A percentile compares a stretch with the other conserved stretches of the same genome.
Conservation (phyloP, 2,797 vertebrate genomes). For the Galagoides demidoff region DNA sequence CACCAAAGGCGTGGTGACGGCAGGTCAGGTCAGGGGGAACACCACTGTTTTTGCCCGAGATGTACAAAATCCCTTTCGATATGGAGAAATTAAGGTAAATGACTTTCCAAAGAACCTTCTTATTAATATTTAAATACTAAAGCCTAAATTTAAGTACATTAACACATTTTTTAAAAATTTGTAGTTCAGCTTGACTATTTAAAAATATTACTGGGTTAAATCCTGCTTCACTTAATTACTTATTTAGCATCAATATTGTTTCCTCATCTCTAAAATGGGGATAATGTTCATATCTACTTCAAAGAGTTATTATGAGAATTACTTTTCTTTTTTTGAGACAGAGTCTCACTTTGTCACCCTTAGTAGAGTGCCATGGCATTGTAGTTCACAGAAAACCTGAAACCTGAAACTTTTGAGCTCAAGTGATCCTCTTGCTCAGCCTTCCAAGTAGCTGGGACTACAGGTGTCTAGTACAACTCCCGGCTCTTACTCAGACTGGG, state of each 20-base stretch:
- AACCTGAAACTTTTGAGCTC: too few species aligned
- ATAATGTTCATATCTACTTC: not conserved
- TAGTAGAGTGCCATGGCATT: too few species aligned
- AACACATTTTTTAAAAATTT: not conserved
- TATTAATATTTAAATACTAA: not conserved
- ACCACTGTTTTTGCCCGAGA: conserved; percentile 82
- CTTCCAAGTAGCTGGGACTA: too few species aligned
- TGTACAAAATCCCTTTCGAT: conserved; percentile 84
- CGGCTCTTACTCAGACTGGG: too few species aligned
- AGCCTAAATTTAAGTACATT: conserved; percentile 12
- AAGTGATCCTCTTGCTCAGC: too few species aligned
- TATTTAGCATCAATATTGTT: not conserved
- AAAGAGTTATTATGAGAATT: conserved; percentile 19
- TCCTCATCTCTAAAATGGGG: not conserved
- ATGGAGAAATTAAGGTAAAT: conserved; percentile 81
- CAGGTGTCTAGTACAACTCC: too few species aligned
- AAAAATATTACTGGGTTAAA: conserved; percentile 15
- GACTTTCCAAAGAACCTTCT: not conserved
- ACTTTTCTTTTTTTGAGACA: not conserved
- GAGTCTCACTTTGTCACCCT: too few species aligned
- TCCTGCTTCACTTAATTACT: not conserved
- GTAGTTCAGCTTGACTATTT: not conserved
- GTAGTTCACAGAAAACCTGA: too few species aligned
- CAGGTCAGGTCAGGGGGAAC: conserved; percentile 71
- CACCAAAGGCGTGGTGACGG: conserved; percentile 84